Evolutionary conservation across 2,113 vertebrate species (phyloP).

Genomic region (Esox niger): DNA sequence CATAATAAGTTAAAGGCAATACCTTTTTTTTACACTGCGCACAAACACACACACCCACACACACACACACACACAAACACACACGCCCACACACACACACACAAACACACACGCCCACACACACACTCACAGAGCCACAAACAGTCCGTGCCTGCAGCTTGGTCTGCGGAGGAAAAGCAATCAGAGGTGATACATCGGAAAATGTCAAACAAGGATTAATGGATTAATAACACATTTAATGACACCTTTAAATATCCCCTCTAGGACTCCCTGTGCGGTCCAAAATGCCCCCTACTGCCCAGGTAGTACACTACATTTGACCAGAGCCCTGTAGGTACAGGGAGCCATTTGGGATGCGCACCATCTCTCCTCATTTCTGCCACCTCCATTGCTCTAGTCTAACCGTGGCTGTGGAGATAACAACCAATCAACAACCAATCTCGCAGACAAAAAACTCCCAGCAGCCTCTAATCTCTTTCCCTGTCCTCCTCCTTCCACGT

Average conservation of each 20-base stretch:
- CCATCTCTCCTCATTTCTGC: conserved; percentile 3
- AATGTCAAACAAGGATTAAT: conserved; percentile 77
- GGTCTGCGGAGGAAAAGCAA: conserved; percentile 54
- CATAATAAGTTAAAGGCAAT: too few species aligned
- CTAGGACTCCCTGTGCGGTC: conserved; percentile 39
- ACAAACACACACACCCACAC: conserved; percentile 13
- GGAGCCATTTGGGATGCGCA: too few species aligned
- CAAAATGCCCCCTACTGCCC: too few species aligned
- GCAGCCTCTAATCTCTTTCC: conserved; percentile 77
- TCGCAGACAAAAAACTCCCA: conserved; percentile 69
- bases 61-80: conserved; percentile 11
- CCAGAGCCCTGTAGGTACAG: too few species aligned
- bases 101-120: conserved; percentile 10
- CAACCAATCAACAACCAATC: conserved; percentile 73
- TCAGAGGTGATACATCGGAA: conserved; percentile 66
- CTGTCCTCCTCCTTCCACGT: conserved; percentile 68
- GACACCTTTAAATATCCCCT: conserved; percentile 70
- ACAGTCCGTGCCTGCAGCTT: conserved; percentile 34
- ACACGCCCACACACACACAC: conserved; percentile 14
- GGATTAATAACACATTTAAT: conserved; percentile 76
- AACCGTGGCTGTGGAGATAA: conserved; percentile 65
- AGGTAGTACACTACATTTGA: too few species aligned
- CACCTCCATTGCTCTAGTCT: conserved; percentile 52
- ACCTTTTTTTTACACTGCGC: too few species aligned
- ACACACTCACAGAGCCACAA: conserved; percentile 11